Evolutionary conservation across 1,140 invertebrate species (phyloP).

Genomic region (Drosophila virilis): DNA sequence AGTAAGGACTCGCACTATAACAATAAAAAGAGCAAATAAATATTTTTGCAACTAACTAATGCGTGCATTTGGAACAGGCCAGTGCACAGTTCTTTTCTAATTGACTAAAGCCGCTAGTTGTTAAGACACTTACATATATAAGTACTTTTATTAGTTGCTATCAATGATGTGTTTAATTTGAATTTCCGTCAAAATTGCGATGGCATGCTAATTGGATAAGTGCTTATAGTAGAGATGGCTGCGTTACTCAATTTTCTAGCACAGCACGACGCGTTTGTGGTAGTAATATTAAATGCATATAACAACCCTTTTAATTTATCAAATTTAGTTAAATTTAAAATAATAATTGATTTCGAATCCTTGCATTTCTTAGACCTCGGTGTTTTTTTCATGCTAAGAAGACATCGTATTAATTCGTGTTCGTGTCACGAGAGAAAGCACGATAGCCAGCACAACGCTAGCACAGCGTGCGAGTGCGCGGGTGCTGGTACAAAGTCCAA

Average conservation of each 20-base stretch:
- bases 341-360: too few relatives aligned
- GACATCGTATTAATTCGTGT: neutral
- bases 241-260: too few relatives aligned
- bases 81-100: neutral
- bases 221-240: too few relatives aligned
- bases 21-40: too few relatives aligned
- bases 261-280: too few relatives aligned
- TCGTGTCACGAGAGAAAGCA: neutral
- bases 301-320: neutral
- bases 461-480: neutral
- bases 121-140: neutral
- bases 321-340: too few relatives aligned
- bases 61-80: neutral
- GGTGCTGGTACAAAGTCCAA: constrained; percentile 8
- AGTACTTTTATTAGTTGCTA: neutral
- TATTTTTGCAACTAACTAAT: neutral
- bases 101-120: neutral
- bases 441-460: neutral
- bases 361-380: too few relatives aligned
- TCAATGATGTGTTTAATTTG: neutral
- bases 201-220: too few relatives aligned
- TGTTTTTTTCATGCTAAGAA: too few relatives aligned
- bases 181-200: too few relatives aligned
- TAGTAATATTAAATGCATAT: too few relatives aligned
- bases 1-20: too few relatives aligned